A percentile compares a stretch with the other conserved stretches of the same genome.
phyloP scores from a whole-genome alignment of 1,140 invertebrate species.

The Penaeus vannamei region DNA sequence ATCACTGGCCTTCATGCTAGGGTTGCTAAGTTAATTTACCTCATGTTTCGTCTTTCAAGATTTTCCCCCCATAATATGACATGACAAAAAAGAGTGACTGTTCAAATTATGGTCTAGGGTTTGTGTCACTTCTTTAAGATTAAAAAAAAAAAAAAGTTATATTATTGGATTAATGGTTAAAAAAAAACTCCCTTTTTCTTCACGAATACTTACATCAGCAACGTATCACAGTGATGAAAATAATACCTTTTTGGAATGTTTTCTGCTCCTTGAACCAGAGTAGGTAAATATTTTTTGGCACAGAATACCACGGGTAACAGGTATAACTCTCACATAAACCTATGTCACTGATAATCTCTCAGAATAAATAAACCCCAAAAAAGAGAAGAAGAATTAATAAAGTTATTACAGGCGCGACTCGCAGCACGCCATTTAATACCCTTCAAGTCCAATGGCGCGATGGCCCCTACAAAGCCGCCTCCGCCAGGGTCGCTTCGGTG shows the following conservation, averaged over 20 bases:
- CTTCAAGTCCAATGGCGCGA: constrained; percentile 43
- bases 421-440: constrained; percentile 56
- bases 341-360: constrained; percentile 43
- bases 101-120: too few relatives aligned
- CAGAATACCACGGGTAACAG: constrained; percentile 55
- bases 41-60: too few relatives aligned
- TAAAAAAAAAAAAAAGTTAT: too few relatives aligned
- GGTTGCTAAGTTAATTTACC: too few relatives aligned
- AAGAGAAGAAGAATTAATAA: constrained; percentile 52
- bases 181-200: too few relatives aligned
- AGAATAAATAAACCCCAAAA: neutral
- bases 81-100: too few relatives aligned
- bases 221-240: constrained; percentile 58
- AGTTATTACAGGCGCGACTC: constrained; percentile 52
- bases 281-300: constrained; percentile 55
- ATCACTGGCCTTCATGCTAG: too few relatives aligned
- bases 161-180: too few relatives aligned
- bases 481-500: neutral
- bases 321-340: constrained; percentile 46
- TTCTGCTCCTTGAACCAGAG: constrained; percentile 37
- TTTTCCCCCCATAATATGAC: too few relatives aligned
- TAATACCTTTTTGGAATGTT: constrained; percentile 53
- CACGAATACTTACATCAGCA: constrained; percentile 24
- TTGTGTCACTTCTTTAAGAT: too few relatives aligned
- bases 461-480: constrained; percentile 32